Percentiles rank a stretch among this genome's conserved stretches.
Evolutionary conservation across 2,797 vertebrate genomes (phyloP).

Genomic region (Pterois miles): DNA sequence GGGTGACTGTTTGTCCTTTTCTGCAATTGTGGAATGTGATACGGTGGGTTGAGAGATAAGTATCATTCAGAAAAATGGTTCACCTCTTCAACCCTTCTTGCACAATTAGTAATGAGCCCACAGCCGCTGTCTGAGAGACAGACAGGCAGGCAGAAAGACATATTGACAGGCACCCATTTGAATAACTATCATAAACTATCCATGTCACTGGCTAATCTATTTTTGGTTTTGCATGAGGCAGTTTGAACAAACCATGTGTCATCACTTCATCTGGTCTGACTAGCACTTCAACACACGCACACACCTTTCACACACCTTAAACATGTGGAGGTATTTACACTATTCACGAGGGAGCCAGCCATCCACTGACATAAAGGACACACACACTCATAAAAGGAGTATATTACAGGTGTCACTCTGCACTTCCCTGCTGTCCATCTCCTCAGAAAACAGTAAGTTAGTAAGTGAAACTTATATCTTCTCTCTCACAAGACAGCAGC

Average conservation of each 20-base stretch:
- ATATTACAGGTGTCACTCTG: neutral
- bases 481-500: neutral
- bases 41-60: constrained; percentile 39
- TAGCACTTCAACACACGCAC: constrained; percentile 41
- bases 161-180: neutral
- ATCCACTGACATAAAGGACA: neutral
- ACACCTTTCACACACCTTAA: constrained; percentile 48
- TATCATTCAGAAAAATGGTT: constrained; percentile 45
- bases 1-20: constrained; percentile 33
- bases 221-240: constrained; percentile 28
- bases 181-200: neutral
- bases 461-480: neutral
- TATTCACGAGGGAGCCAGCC: constrained; percentile 19
- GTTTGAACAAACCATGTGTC: constrained; percentile 15
- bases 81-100: constrained; percentile 26
- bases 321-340: constrained; percentile 32
- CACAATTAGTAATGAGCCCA: constrained; percentile 1
- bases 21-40: constrained; percentile 45
- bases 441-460: constrained; percentile 13
- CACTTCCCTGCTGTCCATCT: neutral
- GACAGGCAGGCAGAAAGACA: neutral
- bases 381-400: neutral
- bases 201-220: constrained; percentile 20
- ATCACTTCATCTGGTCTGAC: constrained; percentile 65
- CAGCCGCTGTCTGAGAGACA: neutral